These are phyloP conservation scores for Habroteleia sp. DNA, from an alignment of 2,888 invertebrate genomes.

Conservation along the genomic window DNA sequence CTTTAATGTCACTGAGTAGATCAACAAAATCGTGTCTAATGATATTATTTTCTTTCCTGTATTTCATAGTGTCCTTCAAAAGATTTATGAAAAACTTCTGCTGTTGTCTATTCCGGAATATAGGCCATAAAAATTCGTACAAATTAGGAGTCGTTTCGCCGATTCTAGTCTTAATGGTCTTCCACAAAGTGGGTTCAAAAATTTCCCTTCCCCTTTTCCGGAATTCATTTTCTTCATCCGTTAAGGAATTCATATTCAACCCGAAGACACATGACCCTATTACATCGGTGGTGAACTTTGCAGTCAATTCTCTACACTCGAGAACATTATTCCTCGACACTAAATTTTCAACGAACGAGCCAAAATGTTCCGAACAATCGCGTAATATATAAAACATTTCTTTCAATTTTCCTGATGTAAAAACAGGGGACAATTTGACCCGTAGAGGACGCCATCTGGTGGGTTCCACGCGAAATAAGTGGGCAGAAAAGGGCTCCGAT, in stretches of 20 bases:
- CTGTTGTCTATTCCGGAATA: slow-evolving; percentile 66
- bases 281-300: slow-evolving; percentile 81
- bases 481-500: slow-evolving; percentile 81
- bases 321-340: slow-evolving; percentile 65
- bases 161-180: slow-evolving; percentile 16
- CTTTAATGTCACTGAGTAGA: slow-evolving; percentile 76
- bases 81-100: slow-evolving; percentile 74
- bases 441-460: slow-evolving; percentile 82
- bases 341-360: slow-evolving; percentile 77
- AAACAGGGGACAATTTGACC: slow-evolving; percentile 81
- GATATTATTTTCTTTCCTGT: slow-evolving; percentile 78
- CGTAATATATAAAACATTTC: slow-evolving; percentile 81
- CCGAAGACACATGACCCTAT: slow-evolving; percentile 81
- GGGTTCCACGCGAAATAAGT: slow-evolving; percentile 80
- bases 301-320: slow-evolving; percentile 75
- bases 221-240: slow-evolving; percentile 76
- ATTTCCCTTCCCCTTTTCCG: slow-evolving; percentile 73
- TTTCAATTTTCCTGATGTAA: slow-evolving; percentile 82
- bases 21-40: slow-evolving; percentile 81
- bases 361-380: slow-evolving; percentile 79
- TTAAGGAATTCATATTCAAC: slow-evolving; percentile 78
- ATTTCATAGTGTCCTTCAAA: slow-evolving; percentile 74
- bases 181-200: slow-evolving; percentile 62
- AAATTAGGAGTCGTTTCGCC: slow-evolving; percentile 64
- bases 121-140: slow-evolving; percentile 62